Evolutionary conservation across 2,888 invertebrate genomes (phyloP).

Genomic region (Lobophora halterata): DNA sequence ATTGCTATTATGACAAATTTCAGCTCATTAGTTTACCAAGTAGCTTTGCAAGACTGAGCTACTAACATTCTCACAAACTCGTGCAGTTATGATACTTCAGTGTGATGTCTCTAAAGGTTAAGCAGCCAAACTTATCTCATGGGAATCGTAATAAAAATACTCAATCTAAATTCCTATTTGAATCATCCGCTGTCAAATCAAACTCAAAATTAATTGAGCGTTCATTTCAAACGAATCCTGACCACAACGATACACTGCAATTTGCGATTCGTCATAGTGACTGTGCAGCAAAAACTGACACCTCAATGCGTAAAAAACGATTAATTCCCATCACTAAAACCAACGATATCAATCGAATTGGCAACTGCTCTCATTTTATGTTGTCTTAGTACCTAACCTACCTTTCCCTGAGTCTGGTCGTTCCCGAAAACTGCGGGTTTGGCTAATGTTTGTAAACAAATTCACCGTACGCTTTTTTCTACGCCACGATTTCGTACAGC

Average conservation of each 20-base stretch:
- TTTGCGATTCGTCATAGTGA: slow-evolving; percentile 65
- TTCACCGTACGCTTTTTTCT: slow-evolving; percentile 51
- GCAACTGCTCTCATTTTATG: slow-evolving; percentile 12
- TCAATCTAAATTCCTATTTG: slow-evolving; percentile 14
- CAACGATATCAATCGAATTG: slow-evolving; percentile 2
- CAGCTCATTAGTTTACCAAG: no score
- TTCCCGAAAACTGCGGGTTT: slow-evolving; percentile 8
- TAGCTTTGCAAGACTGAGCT: no score
- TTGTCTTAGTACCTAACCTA: slow-evolving; percentile 17
- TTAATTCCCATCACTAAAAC: slow-evolving; percentile 43
- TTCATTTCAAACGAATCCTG: slow-evolving; percentile 48
- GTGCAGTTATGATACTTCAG: no score
- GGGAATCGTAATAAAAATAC: no score
- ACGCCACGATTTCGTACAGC: slow-evolving; percentile 54
- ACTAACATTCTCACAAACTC: no score
- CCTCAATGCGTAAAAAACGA: slow-evolving; percentile 53
- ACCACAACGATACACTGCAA: slow-evolving; percentile 60
- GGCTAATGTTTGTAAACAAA: slow-evolving; percentile 65
- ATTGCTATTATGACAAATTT: no score
- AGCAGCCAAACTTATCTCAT: slow-evolving; percentile 1
- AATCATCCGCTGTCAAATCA: slow-evolving; percentile 59
- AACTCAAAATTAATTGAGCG: slow-evolving; percentile 68
- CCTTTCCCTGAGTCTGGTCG: slow-evolving; percentile 2
- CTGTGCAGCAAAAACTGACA: slow-evolving; percentile 69
- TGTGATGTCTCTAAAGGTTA: slow-evolving; percentile 2